Percentiles rank a stretch among this genome's conserved stretches.
Conservation (phyloP, 2,113 vertebrate genomes). For the Nibea albiflora region DNA sequence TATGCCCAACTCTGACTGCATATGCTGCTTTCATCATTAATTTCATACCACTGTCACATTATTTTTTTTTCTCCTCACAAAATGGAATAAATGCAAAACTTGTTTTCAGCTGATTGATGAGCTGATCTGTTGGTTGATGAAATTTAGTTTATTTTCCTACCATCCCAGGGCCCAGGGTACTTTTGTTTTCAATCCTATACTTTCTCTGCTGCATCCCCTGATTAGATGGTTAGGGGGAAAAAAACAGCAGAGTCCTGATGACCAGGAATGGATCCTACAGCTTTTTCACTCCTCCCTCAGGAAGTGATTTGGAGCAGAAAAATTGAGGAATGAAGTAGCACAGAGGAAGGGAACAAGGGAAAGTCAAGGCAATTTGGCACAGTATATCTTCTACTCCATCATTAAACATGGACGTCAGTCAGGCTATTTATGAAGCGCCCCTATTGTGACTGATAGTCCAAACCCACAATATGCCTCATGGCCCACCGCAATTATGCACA, state of each 20-base stretch:
- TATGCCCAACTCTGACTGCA: not conserved
- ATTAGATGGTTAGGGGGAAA: slow-evolving; percentile 35
- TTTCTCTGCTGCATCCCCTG: slow-evolving; percentile 39
- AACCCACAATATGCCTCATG: slow-evolving; percentile 15
- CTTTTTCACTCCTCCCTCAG: slow-evolving; percentile 38
- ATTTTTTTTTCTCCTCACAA: not conserved
- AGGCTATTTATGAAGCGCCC: slow-evolving; percentile 49
- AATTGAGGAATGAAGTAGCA: slow-evolving; percentile 22
- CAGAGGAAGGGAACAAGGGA: slow-evolving; percentile 43
- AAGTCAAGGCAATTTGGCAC: slow-evolving; percentile 57
- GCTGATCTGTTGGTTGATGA: not conserved
- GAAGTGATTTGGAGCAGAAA: slow-evolving; percentile 59
- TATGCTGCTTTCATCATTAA: not conserved
- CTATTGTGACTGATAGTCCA: not conserved
- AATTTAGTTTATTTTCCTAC: slow-evolving; percentile 28
- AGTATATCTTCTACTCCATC: slow-evolving; percentile 54
- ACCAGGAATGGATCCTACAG: slow-evolving; percentile 31
- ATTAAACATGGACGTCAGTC: slow-evolving; percentile 58
- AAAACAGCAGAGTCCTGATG: slow-evolving; percentile 29
- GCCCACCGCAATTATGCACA: not conserved
- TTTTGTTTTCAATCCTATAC: slow-evolving; percentile 33
- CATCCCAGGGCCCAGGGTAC: not conserved
- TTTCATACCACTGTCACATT: not conserved
- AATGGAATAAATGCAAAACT: slow-evolving; percentile 11
- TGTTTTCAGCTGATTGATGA: slow-evolving; percentile 30